Evolutionary conservation across 2,113 vertebrate species (phyloP), one percentile per base, ranked within the genome.

Genomic region (Pseudorasbora parva): DNA sequence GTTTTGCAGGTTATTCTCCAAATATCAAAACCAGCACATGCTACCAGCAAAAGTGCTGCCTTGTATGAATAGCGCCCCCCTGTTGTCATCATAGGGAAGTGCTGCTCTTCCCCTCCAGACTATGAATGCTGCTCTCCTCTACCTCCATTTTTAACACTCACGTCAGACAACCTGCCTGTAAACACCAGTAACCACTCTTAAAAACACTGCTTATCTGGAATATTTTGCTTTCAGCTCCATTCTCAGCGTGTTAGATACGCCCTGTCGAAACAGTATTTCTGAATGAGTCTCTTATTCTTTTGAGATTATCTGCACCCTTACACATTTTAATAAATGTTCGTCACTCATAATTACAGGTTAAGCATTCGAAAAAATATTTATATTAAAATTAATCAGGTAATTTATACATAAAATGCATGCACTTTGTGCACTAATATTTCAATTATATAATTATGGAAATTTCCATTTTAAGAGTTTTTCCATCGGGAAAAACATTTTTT

Each of bases 91-190:
- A 89, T 86, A 15, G 88, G 90, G 0, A 87, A 77, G 11, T 86
- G 85, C 6, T 14, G 84, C 68, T 90, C 91, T 6, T 88, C 90
- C 76, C 90, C 92, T 76, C 93, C 92, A 0, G 91, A 93, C 86
- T 94, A 95, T 89, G 95, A 93, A 84, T n/a, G 93, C 95, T 0
- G 89, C 92, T 14, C 83, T 94, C 57, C 89, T 94, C 2, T 94
- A 93, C 79, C 92, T 94, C 21, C 91, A 94, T 30, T 92, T 91
- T 30, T 93, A 92, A 75, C 66, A 27, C 60, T 54, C 12, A 23
- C 56, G 12, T 56, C 33, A 37, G 15, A 56, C 14, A 27, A 60
- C 33, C 47, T 21, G 33, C 41, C 9, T 71, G 41, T 57, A 68
- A 25, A 51, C 27, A 71, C 41, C 23, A n/a, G 10, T 43, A 73